Evolutionary conservation across 2,113 vertebrate species (phyloP), one percentile per base, ranked within the genome.

Genomic region (Empidonax traillii): DNA sequence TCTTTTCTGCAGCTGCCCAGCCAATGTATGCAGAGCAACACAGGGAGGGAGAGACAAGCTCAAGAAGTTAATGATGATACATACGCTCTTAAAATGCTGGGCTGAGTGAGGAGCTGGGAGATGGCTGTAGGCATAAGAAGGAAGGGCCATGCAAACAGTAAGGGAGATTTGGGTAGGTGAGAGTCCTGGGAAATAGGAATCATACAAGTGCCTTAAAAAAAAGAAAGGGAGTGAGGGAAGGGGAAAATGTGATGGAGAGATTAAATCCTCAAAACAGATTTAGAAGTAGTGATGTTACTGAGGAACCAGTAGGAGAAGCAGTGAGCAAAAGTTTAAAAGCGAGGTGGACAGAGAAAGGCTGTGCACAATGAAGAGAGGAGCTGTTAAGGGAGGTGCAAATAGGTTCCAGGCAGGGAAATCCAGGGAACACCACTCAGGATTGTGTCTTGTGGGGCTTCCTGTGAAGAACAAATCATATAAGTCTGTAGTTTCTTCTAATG

Each of bases 1-100:
- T 71, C 43, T 81, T 51, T 58, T 44, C 75, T 94, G 68, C 85
- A 88, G 93, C 92, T 96, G 85, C 73, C 82, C 65, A 52, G 72
- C 0, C 6, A 53, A 25, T 2, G 9, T 19, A 47, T 72, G 89
- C 75, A 81, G 52, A 94, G 69, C 31, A 47, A 13, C 33, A 55
- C 0, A 0, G 59, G 35, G 23, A 90, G 19, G 28, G 35, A 77
- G 52, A 80, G 43, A 76, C 21, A 86, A 83, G 55, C 13, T n/a
- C 0, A 3, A 74, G 67, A 90, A 68, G 27, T 61, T 72, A 77
- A 69, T 3, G n/a, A 79, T 79, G 58, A 44, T 37, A 72, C 21
- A 71, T 66, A 27, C 31, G 37, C 24, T 85, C 22, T 56, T 83
- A 59, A 90, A 84, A 66, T 21, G 77, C 4, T 51, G 59, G 6